A percentile compares a stretch with the other conserved stretches of the same genome.
Evolutionary conservation across 2,113 vertebrate genomes (phyloP).

Genomic region (Amblyopsis rosae): DNA sequence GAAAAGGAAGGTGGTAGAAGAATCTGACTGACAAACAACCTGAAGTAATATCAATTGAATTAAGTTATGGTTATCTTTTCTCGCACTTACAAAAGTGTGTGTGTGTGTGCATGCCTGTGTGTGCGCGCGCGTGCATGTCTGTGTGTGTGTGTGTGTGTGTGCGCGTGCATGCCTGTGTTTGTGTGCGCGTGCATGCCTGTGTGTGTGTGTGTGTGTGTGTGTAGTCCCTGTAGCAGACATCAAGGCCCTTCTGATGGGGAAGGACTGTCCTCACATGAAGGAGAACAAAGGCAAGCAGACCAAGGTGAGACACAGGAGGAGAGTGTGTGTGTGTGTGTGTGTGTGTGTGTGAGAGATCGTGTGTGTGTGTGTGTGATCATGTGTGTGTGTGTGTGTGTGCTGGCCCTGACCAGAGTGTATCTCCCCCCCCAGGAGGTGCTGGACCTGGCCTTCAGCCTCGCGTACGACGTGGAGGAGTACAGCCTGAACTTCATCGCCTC

Average conservation of each 20-base stretch:
- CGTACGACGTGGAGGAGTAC: constrained; percentile 86
- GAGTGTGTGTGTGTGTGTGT: neutral
- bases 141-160: neutral
- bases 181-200: too few relatives aligned
- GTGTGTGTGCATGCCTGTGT: too few relatives aligned
- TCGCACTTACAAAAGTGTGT: too few relatives aligned
- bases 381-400: neutral
- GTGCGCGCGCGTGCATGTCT: too few relatives aligned
- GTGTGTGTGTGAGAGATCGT: neutral
- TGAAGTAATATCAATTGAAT: too few relatives aligned
- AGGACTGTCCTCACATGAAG: constrained; percentile 93
- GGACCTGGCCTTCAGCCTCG: constrained; percentile 92
- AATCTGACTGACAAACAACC: too few relatives aligned
- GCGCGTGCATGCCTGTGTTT: too few relatives aligned
- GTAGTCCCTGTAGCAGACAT: constrained; percentile 92
- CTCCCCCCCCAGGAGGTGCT: constrained; percentile 81
- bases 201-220: neutral
- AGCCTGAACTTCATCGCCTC: constrained; percentile 92
- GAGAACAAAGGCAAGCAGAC: constrained; percentile 94
- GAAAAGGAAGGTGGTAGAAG: too few relatives aligned
- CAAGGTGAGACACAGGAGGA: constrained; percentile 78
- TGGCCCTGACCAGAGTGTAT: neutral
- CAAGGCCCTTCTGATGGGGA: constrained; percentile 87
- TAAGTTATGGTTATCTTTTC: too few relatives aligned
- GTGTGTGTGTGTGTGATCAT: neutral